Percentiles rank a stretch among this genome's conserved stretches.
phyloP scores from a whole-genome alignment of 2,113 vertebrate genomes.

The western clawed frog (Xenopus tropicalis) region DNA sequence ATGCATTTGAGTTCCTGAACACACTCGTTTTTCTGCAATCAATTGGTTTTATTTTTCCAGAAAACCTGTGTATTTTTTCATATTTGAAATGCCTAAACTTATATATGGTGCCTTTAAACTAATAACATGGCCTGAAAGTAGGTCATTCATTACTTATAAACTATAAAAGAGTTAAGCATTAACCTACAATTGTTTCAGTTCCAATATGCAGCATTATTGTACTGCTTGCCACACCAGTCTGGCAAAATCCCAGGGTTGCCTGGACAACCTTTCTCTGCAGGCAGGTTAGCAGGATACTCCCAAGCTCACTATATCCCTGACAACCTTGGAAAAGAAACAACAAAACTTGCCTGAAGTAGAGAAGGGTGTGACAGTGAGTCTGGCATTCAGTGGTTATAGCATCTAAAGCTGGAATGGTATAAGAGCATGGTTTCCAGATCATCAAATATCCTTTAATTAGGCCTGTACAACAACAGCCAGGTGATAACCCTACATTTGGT shows the following conservation, averaged over 20 bases:
- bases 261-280: slow-evolving; percentile 9
- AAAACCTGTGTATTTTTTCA: no score
- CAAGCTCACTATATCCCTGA: slow-evolving; percentile 5
- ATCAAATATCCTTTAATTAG: no score
- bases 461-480: no score
- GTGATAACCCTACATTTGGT: no score
- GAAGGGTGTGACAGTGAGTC: slow-evolving; percentile 2
- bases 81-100: no score
- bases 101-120: no score
- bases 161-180: neutral
- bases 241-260: neutral
- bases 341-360: neutral
- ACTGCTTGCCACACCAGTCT: neutral
- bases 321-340: neutral
- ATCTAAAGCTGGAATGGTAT: neutral
- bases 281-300: neutral
- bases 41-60: no score
- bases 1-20: no score
- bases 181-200: neutral
- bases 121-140: neutral
- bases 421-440: no score
- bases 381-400: neutral
- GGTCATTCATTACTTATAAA: neutral
- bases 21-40: no score
- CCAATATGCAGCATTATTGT: neutral